Evolutionary conservation across 1,140 invertebrate species (phyloP).

Genomic region (Orchestia grillus): DNA sequence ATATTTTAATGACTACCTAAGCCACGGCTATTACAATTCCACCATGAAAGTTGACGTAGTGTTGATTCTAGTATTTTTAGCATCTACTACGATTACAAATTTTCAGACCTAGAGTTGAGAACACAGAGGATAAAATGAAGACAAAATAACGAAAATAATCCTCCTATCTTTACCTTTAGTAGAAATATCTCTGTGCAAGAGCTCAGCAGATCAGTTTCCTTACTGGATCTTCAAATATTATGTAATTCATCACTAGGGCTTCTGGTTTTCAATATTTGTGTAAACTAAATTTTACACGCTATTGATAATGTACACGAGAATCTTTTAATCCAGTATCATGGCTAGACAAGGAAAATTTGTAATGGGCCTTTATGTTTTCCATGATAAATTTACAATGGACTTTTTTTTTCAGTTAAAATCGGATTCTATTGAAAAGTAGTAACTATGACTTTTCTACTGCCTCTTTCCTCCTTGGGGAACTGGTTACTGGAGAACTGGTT

Average conservation of each 20-base stretch:
- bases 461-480: neutral
- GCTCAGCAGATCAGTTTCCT: no score
- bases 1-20: neutral
- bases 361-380: neutral
- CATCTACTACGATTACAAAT: neutral
- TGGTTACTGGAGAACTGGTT: neutral
- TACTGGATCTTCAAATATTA: neutral
- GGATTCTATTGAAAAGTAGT: neutral
- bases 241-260: neutral
- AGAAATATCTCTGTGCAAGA: no score
- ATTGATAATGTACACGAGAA: no score
- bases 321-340: no score
- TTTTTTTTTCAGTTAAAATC: neutral
- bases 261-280: neutral
- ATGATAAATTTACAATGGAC: neutral
- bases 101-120: neutral
- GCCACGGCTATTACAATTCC: neutral
- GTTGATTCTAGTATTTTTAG: neutral
- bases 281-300: no score
- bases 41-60: neutral
- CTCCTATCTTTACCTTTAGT: no score
- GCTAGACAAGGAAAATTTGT: neutral
- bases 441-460: neutral
- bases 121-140: no score
- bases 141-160: no score